Percentiles rank a stretch among this genome's conserved stretches.
Conservation (phyloP, 1,140 invertebrate genomes). For the Platyscapa corneri region DNA sequence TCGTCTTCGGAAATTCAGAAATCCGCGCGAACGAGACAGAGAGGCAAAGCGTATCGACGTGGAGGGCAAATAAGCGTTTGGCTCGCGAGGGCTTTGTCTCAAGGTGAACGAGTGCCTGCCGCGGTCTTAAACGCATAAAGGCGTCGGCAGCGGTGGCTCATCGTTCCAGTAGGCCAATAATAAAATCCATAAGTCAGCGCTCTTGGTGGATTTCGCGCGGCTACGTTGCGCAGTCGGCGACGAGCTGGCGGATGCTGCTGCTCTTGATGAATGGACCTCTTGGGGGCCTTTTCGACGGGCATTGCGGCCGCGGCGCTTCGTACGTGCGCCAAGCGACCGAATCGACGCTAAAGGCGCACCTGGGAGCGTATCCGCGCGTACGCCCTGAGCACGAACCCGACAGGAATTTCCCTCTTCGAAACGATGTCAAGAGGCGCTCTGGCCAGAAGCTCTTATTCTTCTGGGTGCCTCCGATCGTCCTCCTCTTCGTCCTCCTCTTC, state of each 20-base stretch:
- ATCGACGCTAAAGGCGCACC: no score
- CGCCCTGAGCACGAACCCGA: no score
- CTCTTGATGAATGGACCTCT: not conserved
- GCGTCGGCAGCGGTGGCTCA: conserved; percentile 33
- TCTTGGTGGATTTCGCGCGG: conserved; percentile 34
- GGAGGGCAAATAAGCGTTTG: not conserved
- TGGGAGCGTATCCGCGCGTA: no score
- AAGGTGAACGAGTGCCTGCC: conserved; percentile 65
- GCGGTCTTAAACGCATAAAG: conserved; percentile 57
- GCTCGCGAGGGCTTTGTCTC: conserved; percentile 62
- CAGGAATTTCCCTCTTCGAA: not conserved
- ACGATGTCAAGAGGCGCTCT: not conserved
- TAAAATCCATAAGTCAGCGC: conserved; percentile 49
- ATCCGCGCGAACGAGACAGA: not conserved
- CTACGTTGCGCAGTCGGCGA: not conserved
- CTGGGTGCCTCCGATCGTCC: no score
- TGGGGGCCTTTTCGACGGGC: not conserved
- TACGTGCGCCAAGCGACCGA: no score
- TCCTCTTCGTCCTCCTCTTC: no score
- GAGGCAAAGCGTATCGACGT: no score
- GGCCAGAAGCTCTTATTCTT: no score
- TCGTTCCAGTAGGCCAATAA: conserved; percentile 53
- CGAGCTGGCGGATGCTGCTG: not conserved
- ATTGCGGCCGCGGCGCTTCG: no score
- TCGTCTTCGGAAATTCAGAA: not conserved